phyloP scores from a whole-genome alignment of 2,888 invertebrate genomes.

The Nemotelus pantherinus region DNA sequence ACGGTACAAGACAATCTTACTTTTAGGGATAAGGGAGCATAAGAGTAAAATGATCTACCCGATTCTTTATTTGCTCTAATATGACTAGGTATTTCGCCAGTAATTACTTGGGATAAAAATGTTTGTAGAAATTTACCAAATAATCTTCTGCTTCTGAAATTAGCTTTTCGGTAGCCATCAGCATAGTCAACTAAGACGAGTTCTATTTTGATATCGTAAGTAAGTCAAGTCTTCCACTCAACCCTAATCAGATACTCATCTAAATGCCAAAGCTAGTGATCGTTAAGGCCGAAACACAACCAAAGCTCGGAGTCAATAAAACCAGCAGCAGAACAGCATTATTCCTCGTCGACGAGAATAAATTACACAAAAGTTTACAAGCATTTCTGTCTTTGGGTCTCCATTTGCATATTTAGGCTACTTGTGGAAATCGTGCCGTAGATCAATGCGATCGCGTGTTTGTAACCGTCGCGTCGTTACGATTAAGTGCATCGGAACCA shows the following conservation, averaged over 20 bases:
- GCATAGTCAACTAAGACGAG: too few species aligned
- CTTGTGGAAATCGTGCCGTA: slow-evolving; percentile 34
- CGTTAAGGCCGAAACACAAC: slow-evolving; percentile 11
- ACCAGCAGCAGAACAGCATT: slow-evolving; percentile 36
- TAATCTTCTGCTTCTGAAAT: neutral
- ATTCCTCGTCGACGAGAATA: slow-evolving; percentile 19
- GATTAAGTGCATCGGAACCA: slow-evolving; percentile 38
- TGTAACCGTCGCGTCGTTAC: neutral
- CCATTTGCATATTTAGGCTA: slow-evolving; percentile 34
- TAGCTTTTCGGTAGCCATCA: neutral
- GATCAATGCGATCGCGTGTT: slow-evolving; percentile 23
- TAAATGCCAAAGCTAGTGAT: slow-evolving; percentile 1
- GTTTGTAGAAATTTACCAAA: too few species aligned
- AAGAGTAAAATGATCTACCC: too few species aligned
- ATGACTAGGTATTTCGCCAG: too few species aligned
- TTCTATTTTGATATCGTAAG: too few species aligned
- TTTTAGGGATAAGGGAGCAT: too few species aligned
- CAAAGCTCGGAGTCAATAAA: slow-evolving; percentile 11
- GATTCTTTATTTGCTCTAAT: too few species aligned
- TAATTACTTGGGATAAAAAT: too few species aligned
- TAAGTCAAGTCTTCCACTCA: too few species aligned
- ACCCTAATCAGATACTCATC: too few species aligned
- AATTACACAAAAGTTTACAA: slow-evolving; percentile 34
- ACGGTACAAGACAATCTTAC: neutral
- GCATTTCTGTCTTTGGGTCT: slow-evolving; percentile 23